Base-by-base conservation (phyloP, 2,888 invertebrate species). In the Elmis aenea region DNA sequence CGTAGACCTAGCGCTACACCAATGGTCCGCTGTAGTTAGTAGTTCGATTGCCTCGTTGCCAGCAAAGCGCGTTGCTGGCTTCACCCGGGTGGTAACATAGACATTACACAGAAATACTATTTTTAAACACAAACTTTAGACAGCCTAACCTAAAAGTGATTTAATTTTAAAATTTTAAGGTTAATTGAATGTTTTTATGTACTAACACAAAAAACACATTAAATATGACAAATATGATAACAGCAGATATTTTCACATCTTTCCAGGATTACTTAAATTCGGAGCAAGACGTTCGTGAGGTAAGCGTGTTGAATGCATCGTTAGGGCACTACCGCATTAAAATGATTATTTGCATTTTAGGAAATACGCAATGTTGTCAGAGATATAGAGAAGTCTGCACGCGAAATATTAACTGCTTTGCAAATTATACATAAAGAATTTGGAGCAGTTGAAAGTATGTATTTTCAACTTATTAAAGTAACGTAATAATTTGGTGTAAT, bases 251-350 rank as follows among this genome's bases (percentile, higher is more conserved):
- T 54, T 90, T 91, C 61, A 73, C 76, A 31, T 76, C 81, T 13
- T 91, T 88, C 62, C 89, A 90, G 60, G 79, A 81, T 42, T 76
- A 79, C 61, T 70, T 92, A 16, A 83, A 84, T 52, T 70, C 73
- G 8, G 91, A 92, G 57, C 88, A 90, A 62, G 83, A 85, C 59
- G 61, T 81, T 22, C 76, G 89, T 44, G 91, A 91, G 76, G 91
- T 89, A 67, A 54, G 48, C 38, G 13, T 8, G 9, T 16, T 5
- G 3, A 13, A 5, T 15, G 30, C 16, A 15, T 22, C 76, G 88
- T 43, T 91, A 91, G 76, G 91, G 89, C 67, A 54, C 48, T 38
- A 48, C 22, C 48, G 40, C 9, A 38, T 34, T 3, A 24, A 23
- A 25, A 18, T 31, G 15, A 25, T 34, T 36, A 21, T 33, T 50